Percentiles rank a stretch among this genome's conserved stretches.
Conservation (phyloP, 2,113 vertebrate species). For the Cyphomyrus plagiostoma region DNA sequence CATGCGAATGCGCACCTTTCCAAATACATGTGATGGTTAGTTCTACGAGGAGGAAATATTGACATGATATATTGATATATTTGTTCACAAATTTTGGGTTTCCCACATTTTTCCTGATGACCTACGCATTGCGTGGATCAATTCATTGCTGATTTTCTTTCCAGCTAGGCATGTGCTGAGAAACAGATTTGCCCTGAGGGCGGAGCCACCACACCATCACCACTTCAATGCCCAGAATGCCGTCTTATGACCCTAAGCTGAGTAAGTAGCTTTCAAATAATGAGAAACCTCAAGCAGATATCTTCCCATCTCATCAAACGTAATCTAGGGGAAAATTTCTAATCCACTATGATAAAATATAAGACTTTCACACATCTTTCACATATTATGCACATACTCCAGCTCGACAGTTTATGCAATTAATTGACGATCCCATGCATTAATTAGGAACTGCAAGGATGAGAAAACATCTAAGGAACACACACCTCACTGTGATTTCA, state of each 20-base stretch:
- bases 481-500: not conserved
- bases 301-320: not conserved
- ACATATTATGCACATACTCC: not conserved
- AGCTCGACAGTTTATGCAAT: not conserved
- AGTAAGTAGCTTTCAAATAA: conserved; percentile 5
- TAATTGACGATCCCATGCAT: not conserved
- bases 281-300: not conserved
- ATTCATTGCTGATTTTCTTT: not conserved
- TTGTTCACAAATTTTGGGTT: not conserved
- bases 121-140: not conserved
- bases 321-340: not conserved
- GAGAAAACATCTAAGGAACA: not conserved
- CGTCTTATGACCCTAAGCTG: not conserved
- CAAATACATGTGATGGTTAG: not conserved
- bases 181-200: not conserved
- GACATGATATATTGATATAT: not conserved
- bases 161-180: not conserved
- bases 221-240: not conserved
- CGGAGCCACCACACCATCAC: not conserved
- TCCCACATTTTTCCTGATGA: not conserved
- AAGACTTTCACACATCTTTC: not conserved
- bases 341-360: not conserved
- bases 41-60: not conserved
- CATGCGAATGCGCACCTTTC: not conserved
- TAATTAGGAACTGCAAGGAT: not conserved